Base-by-base conservation (phyloP, 2,888 invertebrate species). In the Drosophila incognita region DNA sequence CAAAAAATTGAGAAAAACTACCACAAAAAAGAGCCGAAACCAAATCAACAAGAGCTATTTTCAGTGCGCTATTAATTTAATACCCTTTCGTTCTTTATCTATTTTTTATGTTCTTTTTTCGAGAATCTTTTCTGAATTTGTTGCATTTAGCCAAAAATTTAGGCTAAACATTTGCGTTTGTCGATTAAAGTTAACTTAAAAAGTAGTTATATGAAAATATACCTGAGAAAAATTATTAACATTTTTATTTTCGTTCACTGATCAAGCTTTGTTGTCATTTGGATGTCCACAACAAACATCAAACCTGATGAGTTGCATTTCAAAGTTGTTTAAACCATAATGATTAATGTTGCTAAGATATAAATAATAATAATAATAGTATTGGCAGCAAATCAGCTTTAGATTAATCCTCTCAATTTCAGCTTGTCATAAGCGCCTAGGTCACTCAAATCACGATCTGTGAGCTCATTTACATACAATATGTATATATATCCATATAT, bases 1-100 rank as follows among this genome's bases (percentile, higher is more conserved):
- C 74, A 84, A 84, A 24, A 46, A 82, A 74, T 70, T 74, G 63
- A 71, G 61, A 71, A 83, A 76, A 58, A 36, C 51, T 49, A 64
- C 51, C 27, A 53, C 54, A 46, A 24, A 21, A 24, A 15, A 36
- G 21, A 64, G 27, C 11, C n/a, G 29, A 51, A 42, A 60, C 40
- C n/a, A 56, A 42, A 56, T 56, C 52, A 36, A 21, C n/a, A 29
- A 53, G 24, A 49, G n/a, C 21, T 46, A n/a, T 18, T 35, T 29
- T 35, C 13, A 53, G 7, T 51, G 21, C n/a, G 8, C 6, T 11
- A 1, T 5, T 29, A 11, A 56, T 46, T 46, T 29, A 60, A 60
- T 58, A 49, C 61, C 2, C 38, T 59, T 24, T 24, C 2, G 6
- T 10, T 27, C 8, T 21, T 46, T 7, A 13, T 46, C 13, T 15